Conservation (phyloP, 2,888 invertebrate genomes). For the Acanthosepion lycidas region DNA sequence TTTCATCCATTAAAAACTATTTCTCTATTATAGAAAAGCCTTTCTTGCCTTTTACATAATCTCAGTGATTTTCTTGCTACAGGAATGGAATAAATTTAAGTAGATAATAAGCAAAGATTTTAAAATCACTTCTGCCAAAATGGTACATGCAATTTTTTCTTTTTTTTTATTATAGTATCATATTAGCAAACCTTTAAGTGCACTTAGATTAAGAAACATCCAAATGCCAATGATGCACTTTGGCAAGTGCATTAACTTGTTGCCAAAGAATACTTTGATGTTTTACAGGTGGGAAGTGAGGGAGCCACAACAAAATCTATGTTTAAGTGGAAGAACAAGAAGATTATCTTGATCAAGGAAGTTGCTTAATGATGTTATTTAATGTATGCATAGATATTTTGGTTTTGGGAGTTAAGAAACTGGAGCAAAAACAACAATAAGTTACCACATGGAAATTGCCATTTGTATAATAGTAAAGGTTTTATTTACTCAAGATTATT, state of each 20-base stretch:
- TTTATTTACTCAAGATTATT: no score
- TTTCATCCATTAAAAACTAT: neutral
- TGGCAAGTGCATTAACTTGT: slow-evolving; percentile 8
- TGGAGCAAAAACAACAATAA: neutral
- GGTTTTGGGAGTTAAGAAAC: neutral
- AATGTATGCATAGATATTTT: neutral
- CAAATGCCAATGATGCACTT: neutral
- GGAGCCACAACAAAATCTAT: neutral
- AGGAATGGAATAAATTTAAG: neutral
- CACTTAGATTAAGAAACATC: neutral
- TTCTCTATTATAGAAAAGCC: no score
- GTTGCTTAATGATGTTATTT: neutral
- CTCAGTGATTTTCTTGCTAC: neutral
- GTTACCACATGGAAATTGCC: neutral
- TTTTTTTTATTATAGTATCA: neutral
- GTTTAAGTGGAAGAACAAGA: neutral
- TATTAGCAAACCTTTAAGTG: neutral
- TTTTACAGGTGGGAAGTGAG: neutral
- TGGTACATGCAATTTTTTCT: neutral
- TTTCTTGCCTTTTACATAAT: neutral
- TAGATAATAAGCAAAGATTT: neutral
- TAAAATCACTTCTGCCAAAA: neutral
- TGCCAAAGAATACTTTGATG: slow-evolving; percentile 33
- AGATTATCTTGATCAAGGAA: neutral
- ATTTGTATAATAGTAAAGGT: no score